Conservation (phyloP, 1,140 invertebrate species). For the Panagrolaimus sp. region DNA sequence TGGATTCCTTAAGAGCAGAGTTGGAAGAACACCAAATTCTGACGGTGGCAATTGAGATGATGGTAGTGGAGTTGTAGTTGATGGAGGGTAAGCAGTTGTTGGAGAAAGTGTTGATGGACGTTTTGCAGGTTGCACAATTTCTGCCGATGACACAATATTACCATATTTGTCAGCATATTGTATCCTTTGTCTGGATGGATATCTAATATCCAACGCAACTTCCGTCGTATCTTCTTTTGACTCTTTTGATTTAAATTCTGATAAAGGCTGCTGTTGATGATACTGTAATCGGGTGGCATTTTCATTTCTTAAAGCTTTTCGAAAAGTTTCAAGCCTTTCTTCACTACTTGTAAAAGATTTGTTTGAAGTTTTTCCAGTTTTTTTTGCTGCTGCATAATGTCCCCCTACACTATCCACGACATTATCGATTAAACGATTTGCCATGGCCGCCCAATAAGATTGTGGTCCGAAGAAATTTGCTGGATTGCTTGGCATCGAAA, state of each 20-base stretch:
- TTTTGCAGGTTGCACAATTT: not conserved
- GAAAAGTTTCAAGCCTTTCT: no score
- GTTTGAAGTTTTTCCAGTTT: not conserved
- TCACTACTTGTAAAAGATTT: not conserved
- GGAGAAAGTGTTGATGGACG: not conserved
- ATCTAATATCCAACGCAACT: not conserved
- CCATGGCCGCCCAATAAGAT: not conserved
- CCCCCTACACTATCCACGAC: conserved; percentile 1
- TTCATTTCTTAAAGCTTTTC: not conserved
- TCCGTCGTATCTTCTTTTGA: not conserved
- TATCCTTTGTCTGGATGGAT: not conserved
- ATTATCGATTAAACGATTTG: not conserved
- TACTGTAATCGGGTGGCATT: no score
- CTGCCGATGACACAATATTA: not conserved
- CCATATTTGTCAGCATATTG: not conserved
- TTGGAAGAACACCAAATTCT: not conserved
- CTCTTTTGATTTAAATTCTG: not conserved
- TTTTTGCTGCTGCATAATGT: not conserved
- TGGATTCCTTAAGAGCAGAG: not conserved
- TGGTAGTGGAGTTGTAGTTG: not conserved
- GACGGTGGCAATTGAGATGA: not conserved
- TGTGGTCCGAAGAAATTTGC: conserved; percentile 6
- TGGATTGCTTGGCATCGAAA: not conserved
- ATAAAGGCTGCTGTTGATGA: not conserved
- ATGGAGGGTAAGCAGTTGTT: not conserved